These are phyloP conservation scores for Hecatera dysodea DNA, from an alignment of 2,888 invertebrate genomes.

Conservation along the genomic window DNA sequence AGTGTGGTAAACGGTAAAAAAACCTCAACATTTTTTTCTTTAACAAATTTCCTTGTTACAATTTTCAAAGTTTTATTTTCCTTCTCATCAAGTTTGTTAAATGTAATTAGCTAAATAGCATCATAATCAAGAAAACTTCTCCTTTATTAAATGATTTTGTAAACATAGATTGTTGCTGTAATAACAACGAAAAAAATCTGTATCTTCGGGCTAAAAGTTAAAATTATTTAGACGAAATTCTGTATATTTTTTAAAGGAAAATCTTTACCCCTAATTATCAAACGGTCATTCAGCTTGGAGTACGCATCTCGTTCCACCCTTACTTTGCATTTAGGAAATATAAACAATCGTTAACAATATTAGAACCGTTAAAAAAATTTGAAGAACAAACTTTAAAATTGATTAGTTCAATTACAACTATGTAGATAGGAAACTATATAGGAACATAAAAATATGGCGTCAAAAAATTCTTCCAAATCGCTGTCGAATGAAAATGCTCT, in stretches of 20 bases:
- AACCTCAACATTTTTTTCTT: no score
- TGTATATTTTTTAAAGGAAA: constrained; percentile 46
- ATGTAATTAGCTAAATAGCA: constrained; percentile 41
- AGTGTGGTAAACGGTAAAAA: no score
- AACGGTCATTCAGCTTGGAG: constrained; percentile 27
- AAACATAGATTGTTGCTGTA: constrained; percentile 41
- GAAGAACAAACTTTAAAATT: no score
- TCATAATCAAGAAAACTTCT: constrained; percentile 45
- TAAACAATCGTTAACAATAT: neutral
- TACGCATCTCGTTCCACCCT: neutral
- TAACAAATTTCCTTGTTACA: neutral
- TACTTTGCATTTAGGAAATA: constrained; percentile 18
- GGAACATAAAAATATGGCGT: no score
- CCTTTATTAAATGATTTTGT: constrained; percentile 26
- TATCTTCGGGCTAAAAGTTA: constrained; percentile 11
- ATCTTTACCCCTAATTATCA: constrained; percentile 44
- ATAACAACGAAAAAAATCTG: constrained; percentile 28
- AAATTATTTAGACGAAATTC: constrained; percentile 18
- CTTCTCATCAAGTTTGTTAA: constrained; percentile 20
- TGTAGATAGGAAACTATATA: no score
- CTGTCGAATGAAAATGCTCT: no score
- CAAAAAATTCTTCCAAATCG: no score
- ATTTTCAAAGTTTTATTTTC: constrained; percentile 25
- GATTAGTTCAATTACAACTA: no score
- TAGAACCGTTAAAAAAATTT: no score